These are phyloP conservation scores for Oncorhynchus keta DNA, from an alignment of 2,113 vertebrate species.

Conservation along the genomic window DNA sequence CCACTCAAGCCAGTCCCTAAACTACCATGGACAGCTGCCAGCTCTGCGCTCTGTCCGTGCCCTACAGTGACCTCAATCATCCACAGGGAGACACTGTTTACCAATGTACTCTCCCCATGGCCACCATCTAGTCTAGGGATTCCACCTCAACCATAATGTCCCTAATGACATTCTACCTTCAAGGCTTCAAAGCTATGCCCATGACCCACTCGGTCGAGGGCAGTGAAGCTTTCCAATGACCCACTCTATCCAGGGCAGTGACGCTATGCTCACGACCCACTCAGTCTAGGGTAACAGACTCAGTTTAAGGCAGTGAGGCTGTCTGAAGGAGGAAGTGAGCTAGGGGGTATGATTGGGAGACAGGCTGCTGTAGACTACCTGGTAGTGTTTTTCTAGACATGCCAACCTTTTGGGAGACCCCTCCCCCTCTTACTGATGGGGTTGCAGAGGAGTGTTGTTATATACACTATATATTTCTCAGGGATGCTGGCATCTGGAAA, in stretches of 20 bases:
- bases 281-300: background rate
- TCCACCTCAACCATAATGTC: background rate
- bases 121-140: background rate
- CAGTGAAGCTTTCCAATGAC: background rate
- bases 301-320: slow-evolving; percentile 6
- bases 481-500: slow-evolving; percentile 76
- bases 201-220: background rate
- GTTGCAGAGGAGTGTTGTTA: slow-evolving; percentile 47
- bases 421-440: slow-evolving; percentile 39
- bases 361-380: slow-evolving; percentile 8
- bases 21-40: slow-evolving; percentile 54
- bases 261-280: background rate
- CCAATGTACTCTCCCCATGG: slow-evolving; percentile 17
- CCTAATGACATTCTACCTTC: background rate
- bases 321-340: slow-evolving; percentile 1
- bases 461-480: slow-evolving; percentile 67
- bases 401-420: slow-evolving; percentile 37
- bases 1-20: slow-evolving; percentile 22
- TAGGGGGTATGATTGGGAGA: slow-evolving; percentile 1
- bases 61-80: slow-evolving; percentile 49
- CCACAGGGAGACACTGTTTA: slow-evolving; percentile 56
- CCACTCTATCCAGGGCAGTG: slow-evolving; percentile 2
- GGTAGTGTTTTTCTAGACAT: slow-evolving; percentile 47
- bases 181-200: background rate
- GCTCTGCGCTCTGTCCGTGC: slow-evolving; percentile 33